Evolutionary conservation across 2,888 invertebrate genomes (phyloP).

Genomic region (Anthrax anthrax): DNA sequence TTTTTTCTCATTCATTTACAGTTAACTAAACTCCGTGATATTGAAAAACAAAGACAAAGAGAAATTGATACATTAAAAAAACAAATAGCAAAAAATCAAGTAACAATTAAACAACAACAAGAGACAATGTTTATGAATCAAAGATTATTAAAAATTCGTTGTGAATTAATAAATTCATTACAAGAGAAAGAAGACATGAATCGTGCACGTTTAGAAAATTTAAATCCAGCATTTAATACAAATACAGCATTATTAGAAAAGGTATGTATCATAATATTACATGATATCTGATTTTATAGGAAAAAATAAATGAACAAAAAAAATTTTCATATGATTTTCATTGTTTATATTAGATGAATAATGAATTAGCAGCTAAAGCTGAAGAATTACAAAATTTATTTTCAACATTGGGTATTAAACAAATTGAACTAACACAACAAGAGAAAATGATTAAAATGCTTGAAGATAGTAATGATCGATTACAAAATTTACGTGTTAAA

Average conservation of each 20-base stretch:
- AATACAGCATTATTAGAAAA: background rate
- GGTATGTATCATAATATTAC: background rate
- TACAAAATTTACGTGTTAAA: constrained; percentile 20
- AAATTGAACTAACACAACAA: constrained; percentile 21
- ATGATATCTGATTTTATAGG: no score
- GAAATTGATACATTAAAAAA: constrained; percentile 18
- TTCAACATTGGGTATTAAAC: constrained; percentile 20
- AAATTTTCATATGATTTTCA: no score
- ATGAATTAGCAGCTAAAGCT: constrained; percentile 20
- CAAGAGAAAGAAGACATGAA: constrained; percentile 21
- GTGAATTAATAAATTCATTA: constrained; percentile 22
- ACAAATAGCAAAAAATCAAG: constrained; percentile 16
- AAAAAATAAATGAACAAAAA: no score
- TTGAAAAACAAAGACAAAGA: constrained; percentile 14
- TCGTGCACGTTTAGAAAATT: constrained; percentile 18
- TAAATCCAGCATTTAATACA: constrained; percentile 18
- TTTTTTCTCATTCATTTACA: constrained; percentile 1
- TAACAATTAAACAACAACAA: constrained; percentile 17
- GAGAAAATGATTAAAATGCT: constrained; percentile 25
- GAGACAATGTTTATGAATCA: constrained; percentile 20
- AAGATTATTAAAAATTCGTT: constrained; percentile 20
- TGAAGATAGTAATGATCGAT: constrained; percentile 21
- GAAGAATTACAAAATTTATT: constrained; percentile 24
- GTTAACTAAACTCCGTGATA: constrained; percentile 8
- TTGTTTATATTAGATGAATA: constrained; percentile 18